phyloP scores from a whole-genome alignment of 1,140 invertebrate species.

The Calephelis virginiensis region DNA sequence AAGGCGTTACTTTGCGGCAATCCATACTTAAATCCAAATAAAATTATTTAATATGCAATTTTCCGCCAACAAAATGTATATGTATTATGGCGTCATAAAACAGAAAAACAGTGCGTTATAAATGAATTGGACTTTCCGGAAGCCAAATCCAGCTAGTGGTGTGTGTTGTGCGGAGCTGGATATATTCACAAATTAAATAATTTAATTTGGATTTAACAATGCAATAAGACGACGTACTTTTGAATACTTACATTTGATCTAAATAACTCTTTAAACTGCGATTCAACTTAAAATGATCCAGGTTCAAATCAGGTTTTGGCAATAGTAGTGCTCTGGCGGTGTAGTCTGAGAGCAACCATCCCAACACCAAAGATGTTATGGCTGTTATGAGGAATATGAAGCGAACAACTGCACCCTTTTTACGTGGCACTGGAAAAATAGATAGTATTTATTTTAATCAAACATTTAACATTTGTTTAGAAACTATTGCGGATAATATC shows the following conservation, averaged over 20 bases:
- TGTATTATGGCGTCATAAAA: too few relatives aligned
- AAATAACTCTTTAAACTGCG: conserved; percentile 47
- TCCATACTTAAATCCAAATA: too few relatives aligned
- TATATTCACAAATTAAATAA: too few relatives aligned
- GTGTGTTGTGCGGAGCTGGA: too few relatives aligned
- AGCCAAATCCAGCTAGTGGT: too few relatives aligned
- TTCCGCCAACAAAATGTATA: too few relatives aligned
- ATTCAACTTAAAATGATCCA: conserved; percentile 43
- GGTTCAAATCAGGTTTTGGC: conserved; percentile 31
- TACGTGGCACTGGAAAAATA: conserved; percentile 38
- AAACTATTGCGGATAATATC: neutral
- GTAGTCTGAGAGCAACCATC: conserved; percentile 33
- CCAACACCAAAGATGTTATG: conserved; percentile 23
- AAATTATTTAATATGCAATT: too few relatives aligned
- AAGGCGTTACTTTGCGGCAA: too few relatives aligned
- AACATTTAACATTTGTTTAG: neutral
- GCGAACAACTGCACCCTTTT: conserved; percentile 22
- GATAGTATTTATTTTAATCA: neutral
- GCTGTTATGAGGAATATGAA: conserved; percentile 23
- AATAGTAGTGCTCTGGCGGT: conserved; percentile 33
- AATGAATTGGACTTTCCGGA: too few relatives aligned
- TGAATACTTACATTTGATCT: conserved; percentile 43
- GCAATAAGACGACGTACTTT: too few relatives aligned
- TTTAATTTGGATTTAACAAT: too few relatives aligned
- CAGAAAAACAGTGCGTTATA: too few relatives aligned